These are phyloP conservation scores for Acanthornis magna DNA, from an alignment of 2,797 vertebrate species.

Conservation along the genomic window DNA sequence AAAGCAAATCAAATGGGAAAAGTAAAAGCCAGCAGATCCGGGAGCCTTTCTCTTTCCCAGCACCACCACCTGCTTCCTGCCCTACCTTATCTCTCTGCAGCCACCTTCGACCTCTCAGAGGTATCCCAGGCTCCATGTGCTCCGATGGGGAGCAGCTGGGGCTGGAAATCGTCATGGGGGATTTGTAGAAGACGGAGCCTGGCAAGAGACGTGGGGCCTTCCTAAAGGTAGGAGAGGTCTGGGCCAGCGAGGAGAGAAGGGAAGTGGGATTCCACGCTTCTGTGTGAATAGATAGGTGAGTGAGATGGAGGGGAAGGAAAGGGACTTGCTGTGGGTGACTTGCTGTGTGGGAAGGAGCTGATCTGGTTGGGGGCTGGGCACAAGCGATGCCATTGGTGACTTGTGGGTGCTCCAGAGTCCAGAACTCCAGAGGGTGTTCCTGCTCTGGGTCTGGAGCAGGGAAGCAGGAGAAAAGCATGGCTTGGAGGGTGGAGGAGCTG, in stretches of 20 bases:
- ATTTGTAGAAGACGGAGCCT: not conserved
- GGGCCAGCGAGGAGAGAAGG: not conserved
- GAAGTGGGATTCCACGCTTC: rapidly evolving
- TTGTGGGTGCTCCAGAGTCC: not conserved
- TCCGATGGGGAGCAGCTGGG: rapidly evolving
- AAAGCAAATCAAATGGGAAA: rapidly evolving
- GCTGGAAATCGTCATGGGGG: rapidly evolving
- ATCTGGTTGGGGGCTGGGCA: not conserved
- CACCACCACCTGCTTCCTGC: not conserved
- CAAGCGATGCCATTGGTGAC: rapidly evolving
- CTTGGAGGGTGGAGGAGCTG: not conserved
- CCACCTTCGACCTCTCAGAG: rapidly evolving
- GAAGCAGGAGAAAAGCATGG: not conserved
- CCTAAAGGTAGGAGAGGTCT: not conserved
- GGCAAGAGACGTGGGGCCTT: not conserved
- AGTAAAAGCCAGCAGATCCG: rapidly evolving
- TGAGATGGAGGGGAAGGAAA: not conserved
- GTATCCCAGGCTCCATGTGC: not conserved
- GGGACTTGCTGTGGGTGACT: not conserved
- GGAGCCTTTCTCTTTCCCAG: not conserved
- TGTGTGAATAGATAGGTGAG: not conserved
- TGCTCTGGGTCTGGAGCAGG: not conserved
- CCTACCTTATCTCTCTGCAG: rapidly evolving
- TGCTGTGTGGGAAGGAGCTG: rapidly evolving
- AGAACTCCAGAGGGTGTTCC: not conserved